phyloP scores from a whole-genome alignment of 2,888 invertebrate genomes.

The Acanthosoma haemorrhoidale region DNA sequence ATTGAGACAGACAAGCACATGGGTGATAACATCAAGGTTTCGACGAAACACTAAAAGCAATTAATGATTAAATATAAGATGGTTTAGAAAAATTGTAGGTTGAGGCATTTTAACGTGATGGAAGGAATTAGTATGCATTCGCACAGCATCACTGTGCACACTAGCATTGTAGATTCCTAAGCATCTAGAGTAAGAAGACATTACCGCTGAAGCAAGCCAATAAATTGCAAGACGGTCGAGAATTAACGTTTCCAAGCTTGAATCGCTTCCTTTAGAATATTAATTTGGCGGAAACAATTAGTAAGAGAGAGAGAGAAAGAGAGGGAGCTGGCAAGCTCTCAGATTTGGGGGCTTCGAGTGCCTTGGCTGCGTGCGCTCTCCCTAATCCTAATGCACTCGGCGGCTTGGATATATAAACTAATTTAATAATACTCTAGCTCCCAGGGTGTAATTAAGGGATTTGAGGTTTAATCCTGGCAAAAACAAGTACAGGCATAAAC shows the following conservation, averaged over 20 bases:
- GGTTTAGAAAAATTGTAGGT: no score
- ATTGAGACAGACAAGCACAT: no score
- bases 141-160: no score
- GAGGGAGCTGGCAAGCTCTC: neutral
- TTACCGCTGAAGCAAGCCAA: conserved; percentile 12
- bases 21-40: no score
- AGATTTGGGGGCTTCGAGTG: neutral
- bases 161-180: no score
- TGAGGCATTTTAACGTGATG: no score
- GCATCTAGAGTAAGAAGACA: no score
- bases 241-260: conserved; percentile 2
- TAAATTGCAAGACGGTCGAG: neutral
- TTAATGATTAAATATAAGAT: no score
- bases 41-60: no score
- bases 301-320: no score
- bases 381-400: conserved; percentile 26
- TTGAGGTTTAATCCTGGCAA: conserved; percentile 30
- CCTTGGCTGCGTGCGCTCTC: neutral
- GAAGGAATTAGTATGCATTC: no score
- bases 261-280: conserved; percentile 29
- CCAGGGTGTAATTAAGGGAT: conserved; percentile 22
- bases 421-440: conserved; percentile 26
- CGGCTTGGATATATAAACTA: conserved; percentile 19
- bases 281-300: conserved; percentile 24
- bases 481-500: conserved; percentile 23